Evolutionary conservation across 2,888 invertebrate species (phyloP), one percentile per base, ranked within the genome.

Genomic region (Pristionchus fissidentatus): DNA sequence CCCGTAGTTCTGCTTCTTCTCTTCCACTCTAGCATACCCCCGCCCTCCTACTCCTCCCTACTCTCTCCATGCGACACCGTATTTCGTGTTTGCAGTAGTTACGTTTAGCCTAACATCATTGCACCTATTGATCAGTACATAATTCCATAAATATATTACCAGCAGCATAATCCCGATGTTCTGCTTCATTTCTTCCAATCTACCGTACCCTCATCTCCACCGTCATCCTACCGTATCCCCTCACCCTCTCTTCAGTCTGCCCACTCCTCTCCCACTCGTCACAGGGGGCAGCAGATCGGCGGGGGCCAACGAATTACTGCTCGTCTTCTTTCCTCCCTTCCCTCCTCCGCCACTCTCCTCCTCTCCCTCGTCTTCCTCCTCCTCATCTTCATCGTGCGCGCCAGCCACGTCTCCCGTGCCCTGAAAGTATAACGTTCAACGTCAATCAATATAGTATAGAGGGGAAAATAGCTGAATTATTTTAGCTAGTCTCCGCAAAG

Each of bases 341-440:
- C 15, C 4, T 38, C 10, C 4, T 77, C 7, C 32, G 3, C 52
- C 15, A 49, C 29, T 15, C 29, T 52, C 78, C 52, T 62, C 43
- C 43, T 46, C 80, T 29, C 62, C 80, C 32, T 43, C 80, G 2
- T 15, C 77, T 3, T 81, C 80, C 35, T 81, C 80, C 35, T 81
- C 80, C 3, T n/a, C 62, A 8, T 81, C 60, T 22, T 10, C 62
- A 35, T 32, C 32, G 22, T 70, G 8, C 70, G 38, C 29, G 13
- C 32, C 38, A 19, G 32, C 32, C 35, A 35, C 70, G 70, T 81
- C 80, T 0, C 46, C 62, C 35, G 41, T 46, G 15, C 32, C 80
- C 62, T 81, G 13, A 26, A 62, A 19, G 38, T 8, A 80, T 3
- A n/a, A 13, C 32, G 41, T 66, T 66, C 5, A 32, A 13, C n/a